Evolutionary conservation across 2,113 vertebrate genomes (phyloP).

Genomic region (Eudorcas thomsonii): DNA sequence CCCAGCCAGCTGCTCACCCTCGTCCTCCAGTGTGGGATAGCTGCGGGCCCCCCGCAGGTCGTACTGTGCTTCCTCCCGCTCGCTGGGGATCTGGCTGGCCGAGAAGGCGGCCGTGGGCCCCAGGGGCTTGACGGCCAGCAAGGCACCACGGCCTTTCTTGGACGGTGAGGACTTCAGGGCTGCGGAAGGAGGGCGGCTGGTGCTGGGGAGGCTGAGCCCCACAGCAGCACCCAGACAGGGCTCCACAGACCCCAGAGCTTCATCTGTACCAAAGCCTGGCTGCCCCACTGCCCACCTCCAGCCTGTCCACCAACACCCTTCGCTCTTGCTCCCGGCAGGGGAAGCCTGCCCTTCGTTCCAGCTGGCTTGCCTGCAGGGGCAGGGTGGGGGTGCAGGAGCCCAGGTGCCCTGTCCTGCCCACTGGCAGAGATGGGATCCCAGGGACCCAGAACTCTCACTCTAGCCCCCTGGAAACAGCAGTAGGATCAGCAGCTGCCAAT

Average conservation of each 20-base stretch:
- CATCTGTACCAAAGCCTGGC: not conserved
- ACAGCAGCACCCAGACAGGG: not conserved
- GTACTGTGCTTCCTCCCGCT: slow-evolving; percentile 91
- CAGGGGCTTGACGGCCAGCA: slow-evolving; percentile 86
- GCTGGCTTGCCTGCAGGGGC: not conserved
- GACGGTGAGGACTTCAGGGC: slow-evolving; percentile 97
- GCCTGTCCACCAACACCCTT: not conserved
- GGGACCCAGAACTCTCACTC: not conserved
- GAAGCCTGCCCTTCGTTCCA: not conserved
- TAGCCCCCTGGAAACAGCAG: not conserved
- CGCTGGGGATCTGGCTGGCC: slow-evolving; percentile 91
- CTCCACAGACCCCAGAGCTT: fast-evolving
- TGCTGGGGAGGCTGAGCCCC: fast-evolving
- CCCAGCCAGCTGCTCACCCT: slow-evolving; percentile 80
- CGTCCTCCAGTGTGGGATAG: slow-evolving; percentile 95
- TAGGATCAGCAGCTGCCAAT: not conserved
- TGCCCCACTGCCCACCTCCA: not conserved
- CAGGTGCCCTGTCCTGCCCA: not conserved
- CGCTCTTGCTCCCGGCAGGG: not conserved
- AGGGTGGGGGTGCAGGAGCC: not conserved
- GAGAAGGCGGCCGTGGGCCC: slow-evolving; percentile 94
- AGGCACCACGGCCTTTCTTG: slow-evolving; percentile 92
- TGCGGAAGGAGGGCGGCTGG: slow-evolving; percentile 59
- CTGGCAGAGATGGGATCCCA: not conserved
- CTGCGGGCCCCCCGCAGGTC: slow-evolving; percentile 93